A percentile compares a stretch with the other conserved stretches of the same genome.
These are phyloP conservation scores for Pentalonia nigronervosa DNA, from an alignment of 1,140 invertebrate species.

Conservation along the genomic window DNA sequence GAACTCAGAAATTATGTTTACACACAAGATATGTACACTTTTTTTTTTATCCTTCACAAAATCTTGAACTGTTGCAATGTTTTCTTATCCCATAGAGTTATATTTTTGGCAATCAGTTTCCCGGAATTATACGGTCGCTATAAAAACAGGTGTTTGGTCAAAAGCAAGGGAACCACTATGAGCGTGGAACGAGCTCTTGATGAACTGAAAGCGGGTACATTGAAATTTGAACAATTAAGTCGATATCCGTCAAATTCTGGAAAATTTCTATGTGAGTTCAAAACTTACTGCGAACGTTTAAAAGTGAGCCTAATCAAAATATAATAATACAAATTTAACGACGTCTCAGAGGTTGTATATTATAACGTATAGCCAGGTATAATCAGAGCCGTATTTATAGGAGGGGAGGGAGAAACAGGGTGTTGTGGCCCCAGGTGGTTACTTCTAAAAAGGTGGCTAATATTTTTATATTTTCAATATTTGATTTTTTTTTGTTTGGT, in stretches of 20 bases:
- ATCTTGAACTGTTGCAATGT: neutral
- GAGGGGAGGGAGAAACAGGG: no score
- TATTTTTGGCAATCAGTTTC: constrained; percentile 14
- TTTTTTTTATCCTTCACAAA: neutral
- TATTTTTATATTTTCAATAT: no score
- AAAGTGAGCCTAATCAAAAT: neutral
- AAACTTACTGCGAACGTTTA: neutral
- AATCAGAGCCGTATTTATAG: no score
- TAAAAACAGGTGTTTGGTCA: neutral
- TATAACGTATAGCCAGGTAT: neutral
- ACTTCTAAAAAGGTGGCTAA: no score
- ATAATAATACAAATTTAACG: neutral
- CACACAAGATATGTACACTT: neutral
- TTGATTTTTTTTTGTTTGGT: no score
- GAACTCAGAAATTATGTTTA: neutral
- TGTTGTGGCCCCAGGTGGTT: no score
- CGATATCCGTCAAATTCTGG: neutral
- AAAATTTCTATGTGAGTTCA: neutral
- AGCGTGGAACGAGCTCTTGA: neutral
- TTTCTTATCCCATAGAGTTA: neutral
- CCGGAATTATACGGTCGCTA: neutral
- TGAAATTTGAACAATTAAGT: neutral
- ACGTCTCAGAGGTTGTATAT: neutral
- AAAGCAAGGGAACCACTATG: neutral
- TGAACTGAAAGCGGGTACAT: neutral